These are phyloP conservation scores for Hycleus cichorii DNA, from an alignment of 1,140 invertebrate species.

Conservation along the genomic window DNA sequence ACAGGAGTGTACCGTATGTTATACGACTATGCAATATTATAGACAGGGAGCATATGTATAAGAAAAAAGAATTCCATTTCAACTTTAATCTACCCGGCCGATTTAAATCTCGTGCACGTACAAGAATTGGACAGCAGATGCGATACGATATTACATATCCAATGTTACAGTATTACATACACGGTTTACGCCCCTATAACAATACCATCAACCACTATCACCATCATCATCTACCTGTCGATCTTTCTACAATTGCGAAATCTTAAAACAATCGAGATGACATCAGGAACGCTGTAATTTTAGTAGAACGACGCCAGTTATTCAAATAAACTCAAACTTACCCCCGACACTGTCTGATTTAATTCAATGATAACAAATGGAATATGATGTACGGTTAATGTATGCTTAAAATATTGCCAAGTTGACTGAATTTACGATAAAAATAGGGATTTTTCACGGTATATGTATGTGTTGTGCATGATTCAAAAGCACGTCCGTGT, in stretches of 20 bases:
- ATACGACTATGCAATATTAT: slow-evolving; percentile 20
- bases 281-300: no score
- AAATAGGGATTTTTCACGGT: no score
- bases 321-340: no score
- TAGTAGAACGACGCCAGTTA: no score
- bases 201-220: slow-evolving; percentile 13
- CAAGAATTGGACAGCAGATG: slow-evolving; percentile 36
- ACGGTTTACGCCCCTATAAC: slow-evolving; percentile 34
- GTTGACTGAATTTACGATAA: no score
- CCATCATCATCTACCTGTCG: slow-evolving; percentile 15
- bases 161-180: slow-evolving; percentile 29
- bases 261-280: no score
- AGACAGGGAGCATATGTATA: slow-evolving; percentile 32
- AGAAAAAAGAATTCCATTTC: slow-evolving; percentile 33
- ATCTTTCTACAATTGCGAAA: slow-evolving; percentile 16
- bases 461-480: neutral
- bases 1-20: slow-evolving; percentile 5
- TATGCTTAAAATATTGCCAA: no score
- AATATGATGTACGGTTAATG: no score
- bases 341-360: no score
- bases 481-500: slow-evolving; percentile 12
- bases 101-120: slow-evolving; percentile 37
- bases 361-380: no score
- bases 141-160: slow-evolving; percentile 30
- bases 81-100: slow-evolving; percentile 33